These are phyloP conservation scores for Cyprichromis sp. DNA, from an alignment of 2,113 vertebrate genomes.

Conservation along the genomic window DNA sequence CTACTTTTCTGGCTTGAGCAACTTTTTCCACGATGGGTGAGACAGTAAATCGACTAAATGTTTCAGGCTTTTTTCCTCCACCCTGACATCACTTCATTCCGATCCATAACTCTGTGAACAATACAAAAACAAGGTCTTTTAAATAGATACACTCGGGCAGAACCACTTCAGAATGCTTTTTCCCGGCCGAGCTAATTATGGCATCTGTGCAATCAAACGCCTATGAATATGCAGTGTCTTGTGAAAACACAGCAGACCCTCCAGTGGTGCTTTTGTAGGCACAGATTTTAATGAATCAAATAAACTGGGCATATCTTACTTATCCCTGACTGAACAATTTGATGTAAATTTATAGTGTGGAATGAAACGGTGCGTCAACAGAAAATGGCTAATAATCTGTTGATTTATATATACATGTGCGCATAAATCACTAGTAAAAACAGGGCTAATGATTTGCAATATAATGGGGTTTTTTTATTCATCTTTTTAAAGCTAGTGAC, in stretches of 20 bases:
- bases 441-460: not conserved
- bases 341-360: not conserved
- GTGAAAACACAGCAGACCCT: slow-evolving; percentile 12
- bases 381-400: not conserved
- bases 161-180: slow-evolving; percentile 4
- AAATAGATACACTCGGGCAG: not conserved
- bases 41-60: slow-evolving; percentile 21
- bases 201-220: slow-evolving; percentile 31
- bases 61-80: slow-evolving; percentile 1
- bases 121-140: not conserved
- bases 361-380: not conserved
- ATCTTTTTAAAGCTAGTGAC: not conserved
- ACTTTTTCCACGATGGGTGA: not conserved
- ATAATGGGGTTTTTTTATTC: fast-evolving
- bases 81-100: slow-evolving; percentile 25
- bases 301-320: not conserved
- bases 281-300: slow-evolving; percentile 9
- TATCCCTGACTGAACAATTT: slow-evolving; percentile 3
- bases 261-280: slow-evolving; percentile 3
- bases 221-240: slow-evolving; percentile 1
- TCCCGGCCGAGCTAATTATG: slow-evolving; percentile 28
- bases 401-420: not conserved
- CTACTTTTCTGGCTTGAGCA: slow-evolving; percentile 3
- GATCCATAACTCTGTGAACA: not conserved
- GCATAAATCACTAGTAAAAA: not conserved